A percentile compares a stretch with the other conserved stretches of the same genome.
Evolutionary conservation across 1,140 invertebrate species (phyloP).

Genomic region (Heliconius melpomene): DNA sequence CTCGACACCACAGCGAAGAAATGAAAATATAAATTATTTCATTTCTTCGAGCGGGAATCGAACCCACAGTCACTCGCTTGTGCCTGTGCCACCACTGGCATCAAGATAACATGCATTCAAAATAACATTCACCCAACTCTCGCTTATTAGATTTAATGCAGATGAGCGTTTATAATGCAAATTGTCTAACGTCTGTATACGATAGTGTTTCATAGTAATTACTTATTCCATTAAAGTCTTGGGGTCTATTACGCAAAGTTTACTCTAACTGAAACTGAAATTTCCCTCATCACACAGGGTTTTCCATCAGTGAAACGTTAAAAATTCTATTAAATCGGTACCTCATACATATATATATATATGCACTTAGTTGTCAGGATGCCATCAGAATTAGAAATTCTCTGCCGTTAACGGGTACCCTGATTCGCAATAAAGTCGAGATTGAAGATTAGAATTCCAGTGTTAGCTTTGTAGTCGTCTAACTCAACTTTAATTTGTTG

Average conservation of each 20-base stretch:
- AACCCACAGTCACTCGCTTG: too few relatives aligned
- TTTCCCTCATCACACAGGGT: slow-evolving; percentile 43
- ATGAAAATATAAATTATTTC: too few relatives aligned
- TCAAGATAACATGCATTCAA: too few relatives aligned
- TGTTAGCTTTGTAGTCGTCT: slow-evolving; percentile 1
- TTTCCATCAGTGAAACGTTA: slow-evolving; percentile 39
- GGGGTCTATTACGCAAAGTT: slow-evolving; percentile 43
- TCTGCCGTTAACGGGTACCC: slow-evolving; percentile 17
- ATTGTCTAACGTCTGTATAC: not conserved
- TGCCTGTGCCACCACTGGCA: too few relatives aligned
- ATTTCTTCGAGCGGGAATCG: too few relatives aligned
- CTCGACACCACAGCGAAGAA: too few relatives aligned
- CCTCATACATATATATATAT: slow-evolving; percentile 22
- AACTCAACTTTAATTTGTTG: not conserved
- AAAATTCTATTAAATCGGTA: slow-evolving; percentile 47
- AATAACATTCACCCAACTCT: not conserved
- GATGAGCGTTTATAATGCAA: slow-evolving; percentile 2
- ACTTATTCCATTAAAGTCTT: slow-evolving; percentile 45
- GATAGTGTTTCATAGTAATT: slow-evolving; percentile 30
- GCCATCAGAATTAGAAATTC: slow-evolving; percentile 35
- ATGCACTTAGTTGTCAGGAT: slow-evolving; percentile 37
- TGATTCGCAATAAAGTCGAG: slow-evolving; percentile 6
- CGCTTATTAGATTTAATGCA: not conserved
- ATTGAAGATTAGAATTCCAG: slow-evolving; percentile 7
- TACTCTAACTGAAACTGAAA: slow-evolving; percentile 35